Conservation (phyloP, 2,113 vertebrate species). For the Nannospalax galili region DNA sequence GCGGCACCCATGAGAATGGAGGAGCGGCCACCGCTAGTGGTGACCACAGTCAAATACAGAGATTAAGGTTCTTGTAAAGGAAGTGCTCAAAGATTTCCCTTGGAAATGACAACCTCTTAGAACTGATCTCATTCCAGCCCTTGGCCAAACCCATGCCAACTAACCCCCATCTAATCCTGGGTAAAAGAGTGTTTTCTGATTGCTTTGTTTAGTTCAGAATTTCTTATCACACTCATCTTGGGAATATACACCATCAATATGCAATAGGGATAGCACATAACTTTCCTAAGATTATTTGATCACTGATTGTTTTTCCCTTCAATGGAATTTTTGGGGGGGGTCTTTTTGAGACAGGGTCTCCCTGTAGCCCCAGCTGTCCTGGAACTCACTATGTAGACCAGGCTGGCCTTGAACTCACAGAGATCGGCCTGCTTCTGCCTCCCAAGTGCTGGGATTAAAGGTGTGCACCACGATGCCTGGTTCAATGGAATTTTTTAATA, state of each 20-base stretch:
- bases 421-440: too few species aligned
- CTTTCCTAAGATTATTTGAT: slow-evolving; percentile 1
- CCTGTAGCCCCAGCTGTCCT: too few species aligned
- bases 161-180: neutral
- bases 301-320: neutral
- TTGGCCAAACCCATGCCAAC: neutral
- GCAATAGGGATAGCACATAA: neutral
- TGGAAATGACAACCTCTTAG: neutral
- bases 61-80: neutral
- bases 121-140: neutral
- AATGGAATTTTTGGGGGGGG: neutral
- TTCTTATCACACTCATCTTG: neutral
- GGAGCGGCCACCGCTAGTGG: too few species aligned
- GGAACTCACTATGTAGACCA: too few species aligned
- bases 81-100: neutral
- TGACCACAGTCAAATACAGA: too few species aligned
- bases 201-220: neutral
- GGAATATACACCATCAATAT: neutral
- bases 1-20: too few species aligned
- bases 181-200: neutral
- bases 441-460: too few species aligned
- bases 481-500: neutral
- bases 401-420: too few species aligned
- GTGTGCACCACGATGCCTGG: too few species aligned
- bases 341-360: too few species aligned